Base-by-base conservation (phyloP, 2,113 vertebrate genomes). In the Chlorodrepanis virens region DNA sequence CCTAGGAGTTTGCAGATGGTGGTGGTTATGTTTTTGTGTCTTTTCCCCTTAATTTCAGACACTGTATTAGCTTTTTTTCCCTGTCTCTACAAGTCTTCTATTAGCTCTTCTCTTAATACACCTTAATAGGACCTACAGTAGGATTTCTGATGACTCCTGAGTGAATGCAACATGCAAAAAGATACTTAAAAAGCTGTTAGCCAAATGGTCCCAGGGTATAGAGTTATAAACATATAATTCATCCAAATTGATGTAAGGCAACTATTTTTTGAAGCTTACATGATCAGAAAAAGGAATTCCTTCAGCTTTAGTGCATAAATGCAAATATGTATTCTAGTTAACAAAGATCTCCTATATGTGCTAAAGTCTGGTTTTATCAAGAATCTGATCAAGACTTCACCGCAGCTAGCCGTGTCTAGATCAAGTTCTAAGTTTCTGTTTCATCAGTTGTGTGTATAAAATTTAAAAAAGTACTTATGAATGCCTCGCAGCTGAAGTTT, bases 341-440 rank as follows among this genome's bases (percentile, higher is more conserved):
- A 19, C 7, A 75, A 42, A 77, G 11, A 37, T 87, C 16, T 64
- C 65, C 12, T 71, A 3, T 68, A 24, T 39, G 11, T 13, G 11
- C 42, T 79, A 10, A 67, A 49, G 13, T 64, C 22, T 60, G 11
- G 2, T 79, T 87, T 89, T 70, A 65, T 74, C 8, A 67, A 84
- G 22, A 40, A 31, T n/a, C 28, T 54, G 16, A 52, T 23, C 0
- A 0, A 82, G 21, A 6, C 11, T 40, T 69, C 7, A 9, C 20
- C 59, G 52, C 21, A 83, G 27, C 21, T 75, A 21, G 8, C 12
- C 3, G 2, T 54, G 7, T 76, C 29, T 76, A 52, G 44, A 60
- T 71, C 11, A 50, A 64, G 21, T 45, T 49, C 25, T 18, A 50
- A 75, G 21, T 37, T 84, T 71, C 10, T 45, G 39, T 75, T 90